Evolutionary conservation across 2,888 invertebrate species (phyloP).

Genomic region (Zygogramma bicolorata): DNA sequence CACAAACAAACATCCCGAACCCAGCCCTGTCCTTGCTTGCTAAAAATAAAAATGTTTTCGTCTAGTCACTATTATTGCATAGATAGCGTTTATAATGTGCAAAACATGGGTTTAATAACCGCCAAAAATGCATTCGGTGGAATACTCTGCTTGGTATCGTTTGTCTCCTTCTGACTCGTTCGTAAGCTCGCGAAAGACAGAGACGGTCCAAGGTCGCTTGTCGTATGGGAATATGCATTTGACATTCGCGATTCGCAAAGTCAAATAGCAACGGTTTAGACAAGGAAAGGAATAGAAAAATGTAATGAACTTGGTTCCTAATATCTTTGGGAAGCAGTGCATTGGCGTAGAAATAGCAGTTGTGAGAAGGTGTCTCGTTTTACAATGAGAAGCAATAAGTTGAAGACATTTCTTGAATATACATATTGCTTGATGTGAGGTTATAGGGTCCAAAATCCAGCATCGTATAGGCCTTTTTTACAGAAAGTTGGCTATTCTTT

Average conservation of each 20-base stretch:
- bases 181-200: background rate
- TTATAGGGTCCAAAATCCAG: too few relatives aligned
- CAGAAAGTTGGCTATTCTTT: too few relatives aligned
- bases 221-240: conserved; percentile 52
- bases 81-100: conserved; percentile 62
- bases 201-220: conserved; percentile 23
- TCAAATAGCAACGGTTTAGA: conserved; percentile 59
- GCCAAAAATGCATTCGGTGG: conserved; percentile 59
- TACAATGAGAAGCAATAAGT: too few relatives aligned
- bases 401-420: too few relatives aligned
- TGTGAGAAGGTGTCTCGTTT: background rate
- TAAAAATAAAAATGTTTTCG: conserved; percentile 63
- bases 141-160: conserved; percentile 22
- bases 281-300: conserved; percentile 56
- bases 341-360: conserved; percentile 28
- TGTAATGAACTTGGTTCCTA: conserved; percentile 49
- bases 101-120: conserved; percentile 65
- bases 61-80: conserved; percentile 67
- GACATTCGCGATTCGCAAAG: conserved; percentile 64
- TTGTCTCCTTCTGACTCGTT: conserved; percentile 30
- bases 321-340: conserved; percentile 37
- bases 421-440: too few relatives aligned
- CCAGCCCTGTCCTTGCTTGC: conserved; percentile 51
- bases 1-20: conserved; percentile 33
- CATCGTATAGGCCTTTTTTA: too few relatives aligned